Percentiles rank a stretch among this genome's conserved stretches.
These are phyloP conservation scores for Ranitomeya imitator DNA, from an alignment of 2,113 vertebrate species.

Conservation along the genomic window DNA sequence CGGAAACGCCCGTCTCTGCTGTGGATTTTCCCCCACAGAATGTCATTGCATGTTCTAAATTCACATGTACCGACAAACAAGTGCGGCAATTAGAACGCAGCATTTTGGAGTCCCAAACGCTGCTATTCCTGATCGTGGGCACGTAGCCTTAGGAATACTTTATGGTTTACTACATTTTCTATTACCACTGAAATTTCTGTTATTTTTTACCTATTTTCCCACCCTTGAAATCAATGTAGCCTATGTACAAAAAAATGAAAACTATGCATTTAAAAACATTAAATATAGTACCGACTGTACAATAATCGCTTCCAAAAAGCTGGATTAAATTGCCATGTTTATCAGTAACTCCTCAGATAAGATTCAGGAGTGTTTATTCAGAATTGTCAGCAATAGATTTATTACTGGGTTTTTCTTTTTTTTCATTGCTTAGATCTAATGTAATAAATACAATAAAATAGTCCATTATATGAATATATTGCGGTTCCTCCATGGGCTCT, in stretches of 20 bases:
- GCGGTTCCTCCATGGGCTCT: background rate
- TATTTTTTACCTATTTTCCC: background rate
- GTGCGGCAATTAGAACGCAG: too few species aligned
- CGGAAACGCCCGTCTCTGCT: too few species aligned
- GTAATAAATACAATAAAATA: conserved; percentile 16
- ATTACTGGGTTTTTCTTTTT: background rate
- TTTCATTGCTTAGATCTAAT: background rate
- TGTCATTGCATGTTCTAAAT: too few species aligned
- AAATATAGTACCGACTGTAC: background rate
- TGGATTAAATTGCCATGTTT: background rate
- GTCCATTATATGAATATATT: background rate
- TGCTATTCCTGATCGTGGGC: too few species aligned
- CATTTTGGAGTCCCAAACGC: too few species aligned
- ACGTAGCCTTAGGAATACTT: background rate
- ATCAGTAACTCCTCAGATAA: background rate
- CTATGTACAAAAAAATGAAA: background rate
- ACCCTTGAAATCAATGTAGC: background rate
- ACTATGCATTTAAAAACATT: background rate
- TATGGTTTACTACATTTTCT: background rate
- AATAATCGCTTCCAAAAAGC: background rate
- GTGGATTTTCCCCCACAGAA: too few species aligned
- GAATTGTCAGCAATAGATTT: background rate
- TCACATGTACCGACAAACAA: too few species aligned
- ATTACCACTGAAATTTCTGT: background rate
- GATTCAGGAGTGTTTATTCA: background rate